Conservation (phyloP, 2,113 vertebrate species). For the Corvus cornix region DNA sequence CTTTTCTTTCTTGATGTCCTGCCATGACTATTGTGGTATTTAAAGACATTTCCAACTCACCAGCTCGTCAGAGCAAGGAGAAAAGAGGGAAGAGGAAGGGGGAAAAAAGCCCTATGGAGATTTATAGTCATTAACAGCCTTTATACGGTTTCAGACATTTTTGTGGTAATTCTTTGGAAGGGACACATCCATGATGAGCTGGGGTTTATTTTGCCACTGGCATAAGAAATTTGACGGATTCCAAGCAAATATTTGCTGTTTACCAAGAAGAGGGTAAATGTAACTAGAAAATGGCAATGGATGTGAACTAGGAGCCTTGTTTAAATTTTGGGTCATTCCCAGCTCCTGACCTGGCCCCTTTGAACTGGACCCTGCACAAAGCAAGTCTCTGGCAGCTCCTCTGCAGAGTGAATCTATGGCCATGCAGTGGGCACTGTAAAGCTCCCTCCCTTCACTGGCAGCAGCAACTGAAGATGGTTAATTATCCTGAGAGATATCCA, state of each 20-base stretch:
- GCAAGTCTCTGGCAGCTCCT: background rate
- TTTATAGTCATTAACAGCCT: constrained; percentile 56
- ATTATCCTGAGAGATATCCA: background rate
- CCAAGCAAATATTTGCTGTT: constrained; percentile 50
- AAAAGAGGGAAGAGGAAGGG: constrained; percentile 18
- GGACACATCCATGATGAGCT: constrained; percentile 20
- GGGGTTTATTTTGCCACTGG: constrained; percentile 50
- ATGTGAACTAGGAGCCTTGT: background rate
- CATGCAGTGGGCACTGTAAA: background rate
- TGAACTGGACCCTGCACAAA: background rate
- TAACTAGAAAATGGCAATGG: background rate
- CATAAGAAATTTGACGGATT: constrained; percentile 17
- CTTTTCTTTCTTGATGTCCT: constrained; percentile 64
- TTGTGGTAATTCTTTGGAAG: constrained; percentile 57
- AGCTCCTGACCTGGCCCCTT: background rate
- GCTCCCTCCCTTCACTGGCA: background rate
- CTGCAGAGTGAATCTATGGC: background rate
- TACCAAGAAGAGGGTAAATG: background rate
- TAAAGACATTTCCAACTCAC: constrained; percentile 61
- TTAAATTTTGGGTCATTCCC: background rate
- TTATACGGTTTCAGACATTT: constrained; percentile 56
- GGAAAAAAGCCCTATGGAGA: constrained; percentile 18
- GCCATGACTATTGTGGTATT: constrained; percentile 62
- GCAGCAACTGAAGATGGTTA: background rate
- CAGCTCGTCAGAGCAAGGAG: constrained; percentile 32